Percentiles rank a stretch among this genome's conserved stretches.
These are phyloP conservation scores for Passer domesticus DNA, from an alignment of 2,113 vertebrate species.

Conservation along the genomic window DNA sequence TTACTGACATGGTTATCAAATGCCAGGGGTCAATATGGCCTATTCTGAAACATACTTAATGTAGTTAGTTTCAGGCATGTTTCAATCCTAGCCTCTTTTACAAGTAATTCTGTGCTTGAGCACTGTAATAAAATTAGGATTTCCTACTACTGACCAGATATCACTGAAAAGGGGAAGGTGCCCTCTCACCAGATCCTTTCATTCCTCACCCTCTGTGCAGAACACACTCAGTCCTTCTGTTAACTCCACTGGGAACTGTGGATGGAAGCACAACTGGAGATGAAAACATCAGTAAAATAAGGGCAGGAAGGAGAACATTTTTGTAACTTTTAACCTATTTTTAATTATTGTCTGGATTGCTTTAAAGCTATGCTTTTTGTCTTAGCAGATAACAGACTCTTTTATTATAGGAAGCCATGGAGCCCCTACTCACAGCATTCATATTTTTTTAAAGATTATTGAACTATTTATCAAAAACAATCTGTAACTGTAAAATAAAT, in stretches of 20 bases:
- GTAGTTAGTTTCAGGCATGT: not conserved
- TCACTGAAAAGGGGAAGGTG: not conserved
- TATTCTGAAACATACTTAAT: not conserved
- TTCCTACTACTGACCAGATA: not conserved
- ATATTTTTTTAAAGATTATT: not conserved
- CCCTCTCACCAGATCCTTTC: not conserved
- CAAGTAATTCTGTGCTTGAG: not conserved
- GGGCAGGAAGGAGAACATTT: not conserved
- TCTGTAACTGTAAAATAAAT: not conserved
- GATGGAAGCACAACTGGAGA: not conserved
- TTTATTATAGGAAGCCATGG: not conserved
- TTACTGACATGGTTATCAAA: not conserved
- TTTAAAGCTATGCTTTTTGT: not conserved
- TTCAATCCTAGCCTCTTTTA: not conserved
- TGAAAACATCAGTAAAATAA: not conserved
- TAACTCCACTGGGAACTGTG: not conserved
- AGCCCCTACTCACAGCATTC: not conserved
- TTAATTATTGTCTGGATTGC: not conserved
- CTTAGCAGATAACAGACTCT: not conserved
- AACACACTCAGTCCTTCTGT: not conserved
- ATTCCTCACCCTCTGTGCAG: not conserved
- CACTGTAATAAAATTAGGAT: not conserved
- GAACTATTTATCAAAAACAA: not conserved
- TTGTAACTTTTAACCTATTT: not conserved
- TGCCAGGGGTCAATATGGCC: not conserved